Evolutionary conservation across 2,113 vertebrate genomes (phyloP), one percentile per base, ranked within the genome.

Genomic region (Stegastes partitus): DNA sequence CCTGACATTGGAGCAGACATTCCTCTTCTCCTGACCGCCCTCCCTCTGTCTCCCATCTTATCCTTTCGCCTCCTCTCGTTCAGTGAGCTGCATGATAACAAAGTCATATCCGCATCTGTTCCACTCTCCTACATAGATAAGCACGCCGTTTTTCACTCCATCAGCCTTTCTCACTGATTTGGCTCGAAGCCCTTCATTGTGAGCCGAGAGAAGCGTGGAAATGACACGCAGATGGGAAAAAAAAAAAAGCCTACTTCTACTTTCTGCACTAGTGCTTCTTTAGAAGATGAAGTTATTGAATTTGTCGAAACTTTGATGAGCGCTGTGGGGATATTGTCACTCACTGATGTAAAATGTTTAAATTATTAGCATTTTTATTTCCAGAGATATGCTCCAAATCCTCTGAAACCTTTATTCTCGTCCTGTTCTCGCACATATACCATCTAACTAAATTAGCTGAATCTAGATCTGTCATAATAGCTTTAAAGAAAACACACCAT

Each of bases 91-190:
- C 73, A 78, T 63, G 76, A 86, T 88, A 84, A 82, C 79, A 74
- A 68, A 86, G 79, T 76, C 86, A 78, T 75, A 81, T 81, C 87
- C 66, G 72, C 84, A 81, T 88, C 77, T 81, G 56, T 85, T 86
- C 83, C 74, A 68, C 83, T 83, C 77, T 42, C 59, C 73, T 51
- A 54, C 51, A 11, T 66, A 81, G 86, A 89, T 87, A 86, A 89
- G 79, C 57, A 25, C 7, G 3, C 6, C 23, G n/a, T 49, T 86
- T 89, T 65, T 59, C 83, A 57, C 68, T 50, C 51, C 74, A 61
- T 91, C 90, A 81, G 70, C 51, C 74, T 67, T 76, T 74, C 73
- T 50, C 54, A 0, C 56, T 57, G 87, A 87, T 87, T 88, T 87
- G 58, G 28, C 82, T 79, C 1, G 12, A 49, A 86, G 82, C 72